Base-by-base conservation (phyloP, 2,888 invertebrate species). In the Leptopilina drosophilae region DNA sequence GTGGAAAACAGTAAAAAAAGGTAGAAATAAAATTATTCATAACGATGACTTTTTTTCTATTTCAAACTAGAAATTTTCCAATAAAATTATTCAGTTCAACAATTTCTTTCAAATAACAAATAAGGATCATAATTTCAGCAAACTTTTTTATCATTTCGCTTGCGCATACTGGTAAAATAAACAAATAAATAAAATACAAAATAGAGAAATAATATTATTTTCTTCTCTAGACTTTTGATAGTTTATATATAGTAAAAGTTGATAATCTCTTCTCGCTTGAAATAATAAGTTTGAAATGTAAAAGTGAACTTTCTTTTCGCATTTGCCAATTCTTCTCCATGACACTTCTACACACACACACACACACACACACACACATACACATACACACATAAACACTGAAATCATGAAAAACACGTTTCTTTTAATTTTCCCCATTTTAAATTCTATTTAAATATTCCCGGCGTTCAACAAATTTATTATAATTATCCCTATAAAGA, bases 271-370 rank as follows among this genome's bases (percentile, higher is more conserved):
- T 73, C 56, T n/a, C n/a, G 33, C n/a, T 73, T 73, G 56, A 56
- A 73, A 56, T 56, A 73, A 56, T 56, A 73, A 73, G n/a, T 33
- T 73, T 56, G n/a, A 56, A 73, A 40, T 73, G 73, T 73, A 56
- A 73, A 56, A 73, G 73, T 73, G 40, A 33, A 73, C 56, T 73
- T 73, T 73, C 56, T 73, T 73, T 73, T 49, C 9, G 12, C 56
- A 8, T 33, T 40, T 73, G 56, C 73, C 73, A 73, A 73, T 73
- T 73, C 56, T 53, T n/a, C 4, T 33, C 42, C 33, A 12, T 56
- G 33, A 56, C 56, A 56, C 11, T n/a, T 9, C 9, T 20, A 46
- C 33, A 33, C 5, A 33, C 5, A 33, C 20, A 33, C 5, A 33
- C 5, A 33, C 20, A 33, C 5, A 26, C 7, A n/a, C n/a, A n/a